Base-by-base conservation (phyloP, 2,888 invertebrate genomes). In the Octodonta nipae region DNA sequence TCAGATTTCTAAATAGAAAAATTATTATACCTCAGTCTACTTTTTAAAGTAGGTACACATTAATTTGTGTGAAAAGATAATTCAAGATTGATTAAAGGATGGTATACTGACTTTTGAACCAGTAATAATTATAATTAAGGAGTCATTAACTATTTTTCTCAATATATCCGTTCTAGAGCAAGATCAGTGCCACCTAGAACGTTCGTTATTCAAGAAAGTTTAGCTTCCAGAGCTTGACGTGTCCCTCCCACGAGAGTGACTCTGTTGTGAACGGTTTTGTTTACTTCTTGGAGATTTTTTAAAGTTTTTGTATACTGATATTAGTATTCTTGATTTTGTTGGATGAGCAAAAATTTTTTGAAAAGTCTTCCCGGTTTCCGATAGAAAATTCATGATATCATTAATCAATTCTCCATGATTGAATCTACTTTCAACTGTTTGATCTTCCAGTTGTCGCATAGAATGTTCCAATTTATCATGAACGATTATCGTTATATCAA, bases 391-490 rank as follows among this genome's bases (percentile, higher is more conserved):
- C 10, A 63, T 54, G 26, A 75, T 56, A 53, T 74, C 72, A 3
- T 62, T 48, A 8, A 73, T 50, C 13, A 76, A 51, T 44, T 70
- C 66, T 24, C 62, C 50, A 47, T 75, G 73, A 49, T 70, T 70
- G 11, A 59, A 45, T 38, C 61, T 56, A 32, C 64, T 67, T 35
- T 65, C 64, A 8, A 50, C 44, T 8, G 65, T 60, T 47, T 75
- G 71, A 15, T 57, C 44, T 28, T 62, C 51, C 5, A 75, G 47
- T 43, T 70, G 63, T 30, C 56, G 42, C 24, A 63, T 60, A 1
- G 73, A 68, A 32, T 58, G 55, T 50, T 70, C 70, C 61, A 76
- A 52, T 56, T 68, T 71, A 5, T 50, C 45, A 46, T 64, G 68
- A 24, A 76, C 65, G 34, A 65, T 64, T 40, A 64, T 62, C 1